Evolutionary conservation across 1,140 invertebrate genomes (phyloP).

Genomic region (Oryzaephilus surinamensis): DNA sequence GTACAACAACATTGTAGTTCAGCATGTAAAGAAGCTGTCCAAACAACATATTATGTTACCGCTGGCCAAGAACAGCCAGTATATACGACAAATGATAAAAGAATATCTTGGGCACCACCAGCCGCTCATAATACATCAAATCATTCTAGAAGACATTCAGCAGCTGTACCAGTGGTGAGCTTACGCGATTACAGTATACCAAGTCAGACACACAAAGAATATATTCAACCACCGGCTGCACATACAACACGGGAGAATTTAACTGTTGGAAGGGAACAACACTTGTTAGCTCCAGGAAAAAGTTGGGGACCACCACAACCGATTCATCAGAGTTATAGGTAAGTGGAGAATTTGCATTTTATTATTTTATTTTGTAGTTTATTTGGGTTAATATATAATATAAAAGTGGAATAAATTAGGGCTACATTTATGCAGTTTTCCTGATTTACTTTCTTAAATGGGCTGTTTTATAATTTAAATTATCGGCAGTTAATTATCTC

Average conservation of each 20-base stretch:
- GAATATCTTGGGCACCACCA: slow-evolving; percentile 46
- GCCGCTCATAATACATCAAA: slow-evolving; percentile 42
- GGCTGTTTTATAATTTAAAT: too few species aligned
- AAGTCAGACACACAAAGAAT: slow-evolving; percentile 35
- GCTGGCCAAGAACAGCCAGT: slow-evolving; percentile 41
- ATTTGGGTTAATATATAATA: background rate
- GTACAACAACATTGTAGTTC: slow-evolving; percentile 28
- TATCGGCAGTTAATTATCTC: too few species aligned
- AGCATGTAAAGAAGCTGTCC: slow-evolving; percentile 34
- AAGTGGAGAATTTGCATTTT: slow-evolving; percentile 6
- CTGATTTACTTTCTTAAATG: too few species aligned
- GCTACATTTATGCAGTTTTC: too few species aligned
- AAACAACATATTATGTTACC: too few species aligned
- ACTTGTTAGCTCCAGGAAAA: slow-evolving; percentile 34
- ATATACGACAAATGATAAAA: slow-evolving; percentile 39
- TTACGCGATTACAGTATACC: slow-evolving; percentile 30
- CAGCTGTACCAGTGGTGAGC: slow-evolving; percentile 31
- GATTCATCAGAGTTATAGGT: slow-evolving; percentile 49
- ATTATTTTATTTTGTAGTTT: background rate
- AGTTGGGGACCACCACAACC: slow-evolving; percentile 43
- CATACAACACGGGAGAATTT: slow-evolving; percentile 42
- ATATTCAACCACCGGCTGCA: slow-evolving; percentile 52
- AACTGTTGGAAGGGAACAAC: slow-evolving; percentile 33
- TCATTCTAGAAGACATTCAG: slow-evolving; percentile 22
- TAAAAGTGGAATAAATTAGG: too few species aligned